Base-by-base conservation (phyloP, 2,888 invertebrate species). In the Cheilosia vernalis region DNA sequence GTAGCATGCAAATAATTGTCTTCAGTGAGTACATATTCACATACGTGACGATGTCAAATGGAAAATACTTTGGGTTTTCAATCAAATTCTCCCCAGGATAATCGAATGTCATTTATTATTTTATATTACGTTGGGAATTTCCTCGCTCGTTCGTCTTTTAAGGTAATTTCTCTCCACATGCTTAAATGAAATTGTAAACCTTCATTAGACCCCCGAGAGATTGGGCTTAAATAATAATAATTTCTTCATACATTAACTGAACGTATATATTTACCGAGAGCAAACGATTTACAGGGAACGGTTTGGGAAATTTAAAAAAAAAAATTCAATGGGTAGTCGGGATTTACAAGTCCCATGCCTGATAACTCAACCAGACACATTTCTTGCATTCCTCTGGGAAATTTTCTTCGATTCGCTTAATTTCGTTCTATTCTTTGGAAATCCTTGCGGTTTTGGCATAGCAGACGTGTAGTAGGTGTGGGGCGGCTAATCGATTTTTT, bases 21-120 rank as follows among this genome's bases (percentile, higher is more conserved):
- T 7, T 15, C 17, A n/a, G 27, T 15, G 24, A n/a, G 27, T 37
- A 27, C 19, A 15, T 66, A 37, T 58, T 66, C 58, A 64, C 66
- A 51, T 58, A 30, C 66, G 33, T 58, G 74, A 76, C 58, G 66
- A 58, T 58, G 33, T 66, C 74, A 66, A 76, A 24, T 64, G 58
- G 61, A 74, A 64, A 76, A 74, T 74, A n/a, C 37, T 66, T 64
- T 55, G 44, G 7, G 55, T 53, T 21, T 42, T 19, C 51, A 5
- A 19, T 37, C 10, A 13, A 30, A 49, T 47, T 2, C 40, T 58
- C 13, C n/a, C 47, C 21, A 40, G 55, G 47, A 49, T 74, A 74
- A 66, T 76, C 42, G 58, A 58, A 49, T 6, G 4, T 24, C 58
- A 58, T 42, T 15, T 33, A 7, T 21, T 7, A 33, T 30, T 47